Base-by-base conservation (phyloP, 35 echinoderm and acorn worm species). In the Lytechinus pictus region DNA sequence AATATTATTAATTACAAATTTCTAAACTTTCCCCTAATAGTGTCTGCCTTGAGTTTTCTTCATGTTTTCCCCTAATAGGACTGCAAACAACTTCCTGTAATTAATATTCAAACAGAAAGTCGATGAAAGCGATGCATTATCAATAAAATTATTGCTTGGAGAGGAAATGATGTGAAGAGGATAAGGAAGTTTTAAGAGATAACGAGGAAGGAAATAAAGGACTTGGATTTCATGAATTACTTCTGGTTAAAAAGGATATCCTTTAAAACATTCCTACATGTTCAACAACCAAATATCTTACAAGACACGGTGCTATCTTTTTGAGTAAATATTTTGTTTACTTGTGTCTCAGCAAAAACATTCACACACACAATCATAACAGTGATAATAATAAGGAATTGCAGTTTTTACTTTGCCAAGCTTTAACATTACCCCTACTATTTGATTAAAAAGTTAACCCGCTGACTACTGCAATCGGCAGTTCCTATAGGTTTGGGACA, bases 191-290 rank as follows among this genome's bases (percentile, higher is more conserved):
- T 79, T 79, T 79, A 79, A 79, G 66, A 79, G 66, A 6, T 16
- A 79, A 79, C 8, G 19, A 79, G 66, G 66, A 79, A 79, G 66
- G 66, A 79, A n/a, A n/a, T 16, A 79, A 24, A 79, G 19, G 21
- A 24, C 66, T 79, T 79, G 66, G 66, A 79, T 79, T 79, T 79
- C 66, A n/a, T 79, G 66, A 79, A 79, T 79, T 79, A 79, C 66
- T 79, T 79, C 66, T 79, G 66, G 66, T 79, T 79, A 79, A 79
- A 8, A 79, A 79, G 66, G 66, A 79, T 79, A 79, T 79, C 66
- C 66, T 79, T 79, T 7, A 79, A 21, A 79, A 79, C 4, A 8
- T n/a, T n/a, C 4, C n/a, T 8, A 79, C 8, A 79, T 79, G 66
- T 79, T 24, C 19, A 24, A 79, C 4, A 24, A 24, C 6, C 6